Evolutionary conservation across 2,888 invertebrate species (phyloP), one percentile per base, ranked within the genome.

Genomic region (Crocallis elinguaria): DNA sequence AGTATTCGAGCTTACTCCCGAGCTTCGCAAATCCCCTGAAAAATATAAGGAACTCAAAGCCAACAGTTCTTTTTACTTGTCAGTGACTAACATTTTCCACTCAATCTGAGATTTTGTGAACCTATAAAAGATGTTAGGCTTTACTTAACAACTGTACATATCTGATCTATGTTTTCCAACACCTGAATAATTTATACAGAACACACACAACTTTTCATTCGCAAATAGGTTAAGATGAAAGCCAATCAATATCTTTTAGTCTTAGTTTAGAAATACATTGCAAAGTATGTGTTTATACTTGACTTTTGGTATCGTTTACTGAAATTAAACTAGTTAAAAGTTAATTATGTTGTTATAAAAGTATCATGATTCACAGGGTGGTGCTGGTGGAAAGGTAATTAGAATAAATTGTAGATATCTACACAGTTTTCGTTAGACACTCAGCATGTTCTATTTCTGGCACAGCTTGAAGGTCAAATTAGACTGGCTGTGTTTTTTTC

Each of bases 351-450:
- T 55, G 67, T 73, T 72, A 75, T 68, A 71, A 74, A 67, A 73
- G 70, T 72, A 63, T 75, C 64, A 76, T 82, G 70, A 79, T 86
- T 78, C 88, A 79, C 91, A 92, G 92, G 92, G 91, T 72, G 87
- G 88, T 70, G 89, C 82, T 67, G 87, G 87, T 71, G 84, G 79
- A 74, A 92, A 92, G 92, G 92, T 92, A 91, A 90, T 74, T 78
- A 57, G 73, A 66, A 61, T 57, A 60, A 66, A 66, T 68, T 64
- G 68, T 57, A 64, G 50, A 66, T 59, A 62, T 25, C 27, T 35
- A 43, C 70, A 65, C 69, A 57, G 69, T 82, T 80, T 81, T 68
- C 61, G 67, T 69, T 79, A 63, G 79, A 79, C 77, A 71, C 74
- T 69, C 75, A 79, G 87, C 86, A 84, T 85, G 86, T 69, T 69